Conservation (phyloP, 2,797 vertebrate species). For the Spondyliosoma cantharus region DNA sequence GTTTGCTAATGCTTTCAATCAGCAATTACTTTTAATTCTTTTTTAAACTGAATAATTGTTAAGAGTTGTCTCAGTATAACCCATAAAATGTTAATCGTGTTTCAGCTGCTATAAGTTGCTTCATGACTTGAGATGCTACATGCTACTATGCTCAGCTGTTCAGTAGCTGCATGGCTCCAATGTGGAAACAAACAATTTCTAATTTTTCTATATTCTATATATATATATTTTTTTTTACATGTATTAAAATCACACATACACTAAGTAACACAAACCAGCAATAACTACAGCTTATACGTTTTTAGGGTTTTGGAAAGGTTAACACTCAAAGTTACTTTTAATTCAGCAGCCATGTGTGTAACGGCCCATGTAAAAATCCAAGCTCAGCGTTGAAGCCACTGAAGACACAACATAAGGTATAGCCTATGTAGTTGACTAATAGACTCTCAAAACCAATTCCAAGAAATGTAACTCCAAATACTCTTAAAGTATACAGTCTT, state of each 20-base stretch:
- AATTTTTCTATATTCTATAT: background rate
- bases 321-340: background rate
- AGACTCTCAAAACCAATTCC: background rate
- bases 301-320: background rate
- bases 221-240: no score
- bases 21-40: background rate
- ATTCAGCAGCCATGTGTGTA: background rate
- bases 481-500: background rate
- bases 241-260: background rate
- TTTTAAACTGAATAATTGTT: background rate
- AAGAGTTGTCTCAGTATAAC: background rate
- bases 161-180: background rate
- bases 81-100: background rate
- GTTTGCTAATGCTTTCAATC: background rate
- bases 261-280: background rate
- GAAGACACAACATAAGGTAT: background rate
- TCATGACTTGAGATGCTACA: background rate
- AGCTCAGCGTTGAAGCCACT: background rate
- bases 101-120: background rate
- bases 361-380: no score
- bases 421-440: background rate
- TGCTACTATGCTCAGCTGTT: background rate
- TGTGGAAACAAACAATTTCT: background rate
- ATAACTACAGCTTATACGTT: background rate
- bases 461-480: background rate